These are phyloP conservation scores for Aplysina aerophoba DNA, from an alignment of 37 sponge, comb jelly and placozoan species.

Conservation along the genomic window DNA sequence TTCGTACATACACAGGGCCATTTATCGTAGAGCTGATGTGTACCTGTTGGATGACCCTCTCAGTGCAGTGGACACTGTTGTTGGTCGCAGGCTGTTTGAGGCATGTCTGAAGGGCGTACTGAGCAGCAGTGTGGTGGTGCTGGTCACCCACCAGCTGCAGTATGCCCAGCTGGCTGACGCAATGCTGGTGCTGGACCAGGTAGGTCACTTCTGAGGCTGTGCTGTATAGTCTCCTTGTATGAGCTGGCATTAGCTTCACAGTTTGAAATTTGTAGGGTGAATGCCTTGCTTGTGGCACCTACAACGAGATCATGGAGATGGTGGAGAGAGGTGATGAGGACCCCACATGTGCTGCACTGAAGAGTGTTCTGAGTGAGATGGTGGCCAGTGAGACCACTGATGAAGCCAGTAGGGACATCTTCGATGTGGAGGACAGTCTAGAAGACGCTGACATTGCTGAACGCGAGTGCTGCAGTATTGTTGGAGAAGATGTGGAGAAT, in stretches of 20 bases:
- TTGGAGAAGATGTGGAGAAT: no score
- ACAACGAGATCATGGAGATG: no score
- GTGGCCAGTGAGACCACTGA: no score
- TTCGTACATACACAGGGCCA: conserved; percentile 48
- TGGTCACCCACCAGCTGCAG: conserved; percentile 63
- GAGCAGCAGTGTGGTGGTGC: conserved; percentile 28
- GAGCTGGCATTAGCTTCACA: no score
- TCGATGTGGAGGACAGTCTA: neutral
- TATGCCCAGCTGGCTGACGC: conserved; percentile 32
- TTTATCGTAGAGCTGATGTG: conserved; percentile 73
- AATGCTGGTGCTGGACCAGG: conserved; percentile 50
- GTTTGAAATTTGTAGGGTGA: no score
- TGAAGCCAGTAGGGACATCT: no score
- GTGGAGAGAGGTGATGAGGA: no score
- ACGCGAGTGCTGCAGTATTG: no score
- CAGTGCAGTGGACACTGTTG: conserved; percentile 80
- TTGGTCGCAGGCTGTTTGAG: conserved; percentile 73
- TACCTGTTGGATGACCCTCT: conserved; percentile 85
- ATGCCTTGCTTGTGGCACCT: no score
- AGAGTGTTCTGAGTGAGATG: no score
- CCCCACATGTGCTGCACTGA: no score
- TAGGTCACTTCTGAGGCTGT: neutral
- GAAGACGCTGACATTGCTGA: neutral
- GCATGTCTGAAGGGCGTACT: conserved; percentile 44
- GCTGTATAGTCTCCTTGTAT: neutral